phyloP scores from a whole-genome alignment of 2,888 invertebrate genomes.

The Heliconius ismenius region DNA sequence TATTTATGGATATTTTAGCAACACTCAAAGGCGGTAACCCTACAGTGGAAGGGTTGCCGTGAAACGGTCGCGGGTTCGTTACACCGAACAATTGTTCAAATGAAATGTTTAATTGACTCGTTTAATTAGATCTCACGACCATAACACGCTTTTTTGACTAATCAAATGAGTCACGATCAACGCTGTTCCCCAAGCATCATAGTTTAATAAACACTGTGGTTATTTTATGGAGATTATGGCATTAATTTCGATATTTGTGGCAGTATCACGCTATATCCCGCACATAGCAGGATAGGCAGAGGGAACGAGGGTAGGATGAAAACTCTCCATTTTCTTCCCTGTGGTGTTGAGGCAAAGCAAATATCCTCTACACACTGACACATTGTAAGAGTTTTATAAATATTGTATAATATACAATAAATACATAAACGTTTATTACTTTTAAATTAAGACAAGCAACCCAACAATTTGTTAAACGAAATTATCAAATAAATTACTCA shows the following conservation, averaged over 20 bases:
- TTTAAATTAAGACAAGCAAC: not conserved
- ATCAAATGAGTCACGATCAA: constrained; percentile 42
- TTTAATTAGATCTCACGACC: constrained; percentile 65
- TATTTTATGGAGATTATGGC: not conserved
- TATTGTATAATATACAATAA: not conserved
- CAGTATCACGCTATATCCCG: not conserved
- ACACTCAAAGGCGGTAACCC: constrained; percentile 41
- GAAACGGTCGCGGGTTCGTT: constrained; percentile 55
- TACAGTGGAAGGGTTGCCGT: constrained; percentile 44
- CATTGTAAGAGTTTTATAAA: not conserved
- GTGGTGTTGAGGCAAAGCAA: too few species aligned
- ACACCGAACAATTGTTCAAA: constrained; percentile 55
- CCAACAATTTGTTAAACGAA: not conserved
- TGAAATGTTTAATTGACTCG: constrained; percentile 62
- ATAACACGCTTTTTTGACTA: constrained; percentile 50
- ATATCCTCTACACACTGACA: not conserved
- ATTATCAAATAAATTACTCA: constrained; percentile 20
- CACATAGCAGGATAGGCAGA: too few species aligned
- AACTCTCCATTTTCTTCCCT: too few species aligned
- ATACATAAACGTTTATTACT: not conserved
- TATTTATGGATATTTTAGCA: not conserved
- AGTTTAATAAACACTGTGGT: constrained; percentile 21
- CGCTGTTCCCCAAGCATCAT: constrained; percentile 15
- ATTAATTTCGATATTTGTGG: not conserved
- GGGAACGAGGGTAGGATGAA: too few species aligned